phyloP scores from a whole-genome alignment of 2,888 invertebrate genomes.

The Trissolcus brochymenae region DNA sequence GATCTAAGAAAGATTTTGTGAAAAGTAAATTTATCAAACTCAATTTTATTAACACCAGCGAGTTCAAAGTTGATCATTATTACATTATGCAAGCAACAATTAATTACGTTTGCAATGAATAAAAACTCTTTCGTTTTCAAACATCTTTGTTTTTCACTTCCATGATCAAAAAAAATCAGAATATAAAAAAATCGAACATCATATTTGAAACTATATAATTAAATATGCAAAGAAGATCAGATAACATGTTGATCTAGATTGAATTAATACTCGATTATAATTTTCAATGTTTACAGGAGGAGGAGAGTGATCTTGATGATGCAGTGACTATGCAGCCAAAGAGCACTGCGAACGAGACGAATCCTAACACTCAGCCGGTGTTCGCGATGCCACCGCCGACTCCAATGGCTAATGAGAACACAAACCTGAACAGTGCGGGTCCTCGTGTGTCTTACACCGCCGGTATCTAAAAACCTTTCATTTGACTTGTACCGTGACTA shows the following conservation, averaged over 20 bases:
- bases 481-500: conserved; percentile 55
- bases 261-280: too few relatives aligned
- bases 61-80: too few relatives aligned
- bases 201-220: too few relatives aligned
- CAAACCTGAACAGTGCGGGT: conserved; percentile 79
- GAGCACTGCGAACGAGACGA: conserved; percentile 77
- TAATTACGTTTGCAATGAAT: too few relatives aligned
- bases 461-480: conserved; percentile 66
- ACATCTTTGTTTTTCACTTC: too few relatives aligned
- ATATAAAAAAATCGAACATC: too few relatives aligned
- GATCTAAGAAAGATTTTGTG: conserved; percentile 3
- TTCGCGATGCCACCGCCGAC: conserved; percentile 81
- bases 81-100: too few relatives aligned
- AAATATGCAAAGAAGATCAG: too few relatives aligned
- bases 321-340: conserved; percentile 80
- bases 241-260: too few relatives aligned
- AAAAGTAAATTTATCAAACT: not conserved
- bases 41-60: too few relatives aligned
- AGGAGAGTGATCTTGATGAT: conserved; percentile 80
- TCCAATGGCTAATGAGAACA: conserved; percentile 80
- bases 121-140: too few relatives aligned
- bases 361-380: conserved; percentile 78
- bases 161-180: too few relatives aligned
- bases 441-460: conserved; percentile 72
- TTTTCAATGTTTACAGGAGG: conserved; percentile 76